Conservation (phyloP, 2,797 vertebrate genomes). For the Anniella stebbinsi region DNA sequence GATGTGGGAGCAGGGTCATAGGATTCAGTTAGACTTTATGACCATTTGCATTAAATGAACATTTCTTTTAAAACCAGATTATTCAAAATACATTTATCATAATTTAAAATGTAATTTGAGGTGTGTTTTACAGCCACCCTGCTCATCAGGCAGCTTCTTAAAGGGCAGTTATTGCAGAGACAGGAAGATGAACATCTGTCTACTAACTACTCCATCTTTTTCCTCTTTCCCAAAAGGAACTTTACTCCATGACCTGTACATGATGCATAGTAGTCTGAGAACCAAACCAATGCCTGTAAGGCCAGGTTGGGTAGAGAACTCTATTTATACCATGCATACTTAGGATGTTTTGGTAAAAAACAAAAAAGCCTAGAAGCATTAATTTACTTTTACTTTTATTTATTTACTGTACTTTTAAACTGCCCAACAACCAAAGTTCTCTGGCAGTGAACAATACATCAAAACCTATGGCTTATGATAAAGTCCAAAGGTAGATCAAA, state of each 20-base stretch:
- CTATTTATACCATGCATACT: neutral
- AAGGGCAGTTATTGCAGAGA: neutral
- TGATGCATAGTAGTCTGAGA: neutral
- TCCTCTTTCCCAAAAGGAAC: neutral
- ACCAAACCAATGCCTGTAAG: neutral
- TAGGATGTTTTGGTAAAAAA: no score
- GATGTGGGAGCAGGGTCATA: neutral
- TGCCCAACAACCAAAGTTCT: no score
- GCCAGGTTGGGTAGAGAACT: neutral
- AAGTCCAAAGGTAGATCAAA: neutral
- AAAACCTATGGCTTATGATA: neutral
- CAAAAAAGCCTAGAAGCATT: neutral
- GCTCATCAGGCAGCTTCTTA: neutral
- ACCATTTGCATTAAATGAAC: neutral
- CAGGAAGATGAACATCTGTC: neutral
- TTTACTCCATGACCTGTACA: no score
- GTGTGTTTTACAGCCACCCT: no score
- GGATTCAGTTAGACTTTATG: neutral
- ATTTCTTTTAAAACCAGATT: neutral
- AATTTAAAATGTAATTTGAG: no score
- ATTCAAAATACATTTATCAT: neutral
- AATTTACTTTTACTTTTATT: no score
- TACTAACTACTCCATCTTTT: no score
- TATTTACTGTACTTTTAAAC: no score
- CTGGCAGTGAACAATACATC: no score